Conservation (phyloP, 2,888 invertebrate genomes). For the Eubasilissa splendida region DNA sequence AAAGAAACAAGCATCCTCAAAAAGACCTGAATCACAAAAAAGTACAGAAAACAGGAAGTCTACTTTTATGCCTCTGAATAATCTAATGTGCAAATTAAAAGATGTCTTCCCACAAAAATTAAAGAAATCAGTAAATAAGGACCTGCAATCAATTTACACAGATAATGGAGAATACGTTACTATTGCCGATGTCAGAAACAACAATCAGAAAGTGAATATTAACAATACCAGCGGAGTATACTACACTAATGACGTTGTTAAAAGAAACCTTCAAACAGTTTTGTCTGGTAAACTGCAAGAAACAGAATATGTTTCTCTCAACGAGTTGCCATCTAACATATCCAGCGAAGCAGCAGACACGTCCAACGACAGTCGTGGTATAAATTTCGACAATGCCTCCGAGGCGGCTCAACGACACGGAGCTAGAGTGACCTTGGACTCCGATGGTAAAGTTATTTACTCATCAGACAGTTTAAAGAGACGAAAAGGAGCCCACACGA, state of each 20-base stretch:
- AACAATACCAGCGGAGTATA: conserved; percentile 68
- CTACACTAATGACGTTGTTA: conserved; percentile 80
- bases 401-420: conserved; percentile 75
- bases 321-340: conserved; percentile 78
- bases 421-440: conserved; percentile 86
- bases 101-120: conserved; percentile 74
- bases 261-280: conserved; percentile 75
- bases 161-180: conserved; percentile 89
- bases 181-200: conserved; percentile 86
- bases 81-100: conserved; percentile 81
- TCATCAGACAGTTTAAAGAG: conserved; percentile 88
- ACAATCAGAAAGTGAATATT: conserved; percentile 76
- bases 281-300: conserved; percentile 76
- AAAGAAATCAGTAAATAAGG: conserved; percentile 72
- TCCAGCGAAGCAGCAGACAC: conserved; percentile 59
- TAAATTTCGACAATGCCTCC: conserved; percentile 63
- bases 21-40: conserved; percentile 61
- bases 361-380: conserved; percentile 29
- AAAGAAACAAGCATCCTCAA: conserved; percentile 60
- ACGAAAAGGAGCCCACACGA: conserved; percentile 86
- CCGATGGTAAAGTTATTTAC: conserved; percentile 90
- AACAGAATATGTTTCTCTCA: conserved; percentile 86
- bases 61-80: conserved; percentile 77
- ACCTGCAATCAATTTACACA: conserved; percentile 67
- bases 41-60: conserved; percentile 62